Evolutionary conservation across 64 coral and sea anemone species (phyloP).

Genomic region (Stichodactyla helianthus): DNA sequence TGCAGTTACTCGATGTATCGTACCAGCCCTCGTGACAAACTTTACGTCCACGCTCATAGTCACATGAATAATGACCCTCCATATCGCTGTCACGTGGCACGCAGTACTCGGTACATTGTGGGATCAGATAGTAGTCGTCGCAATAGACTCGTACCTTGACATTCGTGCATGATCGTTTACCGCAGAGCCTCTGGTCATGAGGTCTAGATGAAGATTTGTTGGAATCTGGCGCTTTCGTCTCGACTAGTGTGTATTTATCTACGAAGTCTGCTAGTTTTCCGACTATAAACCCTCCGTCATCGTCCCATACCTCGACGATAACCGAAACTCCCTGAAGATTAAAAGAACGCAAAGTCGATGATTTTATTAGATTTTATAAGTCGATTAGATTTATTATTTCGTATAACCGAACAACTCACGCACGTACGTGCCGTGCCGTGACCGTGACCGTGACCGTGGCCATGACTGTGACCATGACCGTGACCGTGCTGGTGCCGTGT

Average conservation of each 20-base stretch:
- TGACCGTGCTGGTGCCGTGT: no score
- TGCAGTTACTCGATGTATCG: conserved; percentile 37
- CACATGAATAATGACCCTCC: conserved; percentile 60
- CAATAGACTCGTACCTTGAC: conserved; percentile 63
- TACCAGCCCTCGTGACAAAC: conserved; percentile 63
- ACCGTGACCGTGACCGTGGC: no score
- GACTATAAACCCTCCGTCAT: conserved; percentile 21
- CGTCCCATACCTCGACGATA: conserved; percentile 59
- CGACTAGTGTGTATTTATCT: conserved; percentile 39
- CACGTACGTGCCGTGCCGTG: no score
- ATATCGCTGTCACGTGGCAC: conserved; percentile 55
- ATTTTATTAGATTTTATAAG: no score
- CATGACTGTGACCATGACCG: no score
- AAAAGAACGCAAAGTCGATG: not conserved
- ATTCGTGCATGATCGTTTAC: conserved; percentile 58
- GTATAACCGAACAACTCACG: no score
- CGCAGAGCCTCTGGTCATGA: conserved; percentile 38
- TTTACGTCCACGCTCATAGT: conserved; percentile 37
- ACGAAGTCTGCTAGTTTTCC: conserved; percentile 46
- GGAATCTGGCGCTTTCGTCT: conserved; percentile 13
- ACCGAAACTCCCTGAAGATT: conserved; percentile 39
- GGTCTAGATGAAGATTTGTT: conserved; percentile 12
- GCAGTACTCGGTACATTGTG: conserved; percentile 62
- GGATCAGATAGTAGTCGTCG: conserved; percentile 60
- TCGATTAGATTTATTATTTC: no score